Evolutionary conservation across 1,140 invertebrate genomes (phyloP).

Genomic region (Phenacoccus solenopsis): DNA sequence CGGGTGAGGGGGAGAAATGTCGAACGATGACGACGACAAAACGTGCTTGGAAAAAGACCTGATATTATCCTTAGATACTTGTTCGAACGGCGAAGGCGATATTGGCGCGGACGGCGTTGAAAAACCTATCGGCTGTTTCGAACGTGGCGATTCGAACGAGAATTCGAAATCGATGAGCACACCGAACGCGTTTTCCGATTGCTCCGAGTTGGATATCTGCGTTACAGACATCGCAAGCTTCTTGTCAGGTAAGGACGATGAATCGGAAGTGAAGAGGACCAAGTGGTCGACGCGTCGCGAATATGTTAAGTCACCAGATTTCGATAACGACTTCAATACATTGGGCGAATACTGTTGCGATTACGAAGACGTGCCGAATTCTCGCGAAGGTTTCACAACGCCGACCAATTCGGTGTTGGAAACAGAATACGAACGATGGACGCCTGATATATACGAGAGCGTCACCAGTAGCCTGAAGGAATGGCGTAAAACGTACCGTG

Average conservation of each 20-base stretch:
- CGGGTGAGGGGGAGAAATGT: too few relatives aligned
- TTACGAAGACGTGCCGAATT: background rate
- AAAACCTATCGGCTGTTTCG: too few relatives aligned
- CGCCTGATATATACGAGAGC: background rate
- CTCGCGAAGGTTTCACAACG: background rate
- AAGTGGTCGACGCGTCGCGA: background rate
- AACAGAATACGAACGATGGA: background rate
- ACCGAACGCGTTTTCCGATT: too few relatives aligned
- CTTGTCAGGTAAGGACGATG: background rate
- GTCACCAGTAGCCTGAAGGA: background rate
- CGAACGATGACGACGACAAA: too few relatives aligned
- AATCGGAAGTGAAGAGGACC: background rate
- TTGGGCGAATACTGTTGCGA: too few relatives aligned
- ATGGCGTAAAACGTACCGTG: background rate
- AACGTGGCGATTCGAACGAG: too few relatives aligned
- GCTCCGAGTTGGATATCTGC: background rate
- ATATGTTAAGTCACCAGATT: background rate
- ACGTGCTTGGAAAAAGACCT: too few relatives aligned
- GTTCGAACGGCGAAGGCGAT: too few relatives aligned
- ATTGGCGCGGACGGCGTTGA: too few relatives aligned
- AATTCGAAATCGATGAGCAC: too few relatives aligned
- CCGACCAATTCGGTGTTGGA: background rate
- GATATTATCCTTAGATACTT: too few relatives aligned
- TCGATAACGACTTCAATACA: too few relatives aligned
- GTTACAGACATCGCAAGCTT: background rate